Conservation (phyloP, 2,888 invertebrate genomes). For the Tipula helvola region DNA sequence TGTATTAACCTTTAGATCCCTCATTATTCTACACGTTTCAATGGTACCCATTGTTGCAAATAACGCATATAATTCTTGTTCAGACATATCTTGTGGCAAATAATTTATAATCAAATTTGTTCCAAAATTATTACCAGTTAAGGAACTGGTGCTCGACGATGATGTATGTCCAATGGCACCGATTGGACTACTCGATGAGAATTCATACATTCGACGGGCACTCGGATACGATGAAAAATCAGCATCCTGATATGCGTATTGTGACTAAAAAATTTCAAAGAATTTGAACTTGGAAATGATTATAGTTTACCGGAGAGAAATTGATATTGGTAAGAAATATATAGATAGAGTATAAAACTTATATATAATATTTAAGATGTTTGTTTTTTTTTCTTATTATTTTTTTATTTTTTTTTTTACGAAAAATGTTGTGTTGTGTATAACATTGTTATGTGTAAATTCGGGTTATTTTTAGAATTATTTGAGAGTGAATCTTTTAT, state of each 20-base stretch:
- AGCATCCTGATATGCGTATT: slow-evolving; percentile 39
- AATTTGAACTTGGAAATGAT: slow-evolving; percentile 18
- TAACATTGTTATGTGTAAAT: slow-evolving; percentile 4
- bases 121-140: slow-evolving; percentile 30
- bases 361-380: background rate
- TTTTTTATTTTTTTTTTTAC: background rate
- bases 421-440: background rate
- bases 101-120: slow-evolving; percentile 93
- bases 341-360: slow-evolving; percentile 4
- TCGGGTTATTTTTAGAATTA: background rate
- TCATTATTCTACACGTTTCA: slow-evolving; percentile 84
- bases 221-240: slow-evolving; percentile 35
- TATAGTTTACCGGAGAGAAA: slow-evolving; percentile 10
- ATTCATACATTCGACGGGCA: slow-evolving; percentile 34
- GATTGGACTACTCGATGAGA: slow-evolving; percentile 29
- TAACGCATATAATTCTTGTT: slow-evolving; percentile 78
- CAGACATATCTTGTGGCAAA: slow-evolving; percentile 85
- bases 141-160: slow-evolving; percentile 27
- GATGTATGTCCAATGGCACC: slow-evolving; percentile 28
- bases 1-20: slow-evolving; percentile 61
- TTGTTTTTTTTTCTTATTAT: background rate
- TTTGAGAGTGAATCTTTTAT: background rate
- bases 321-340: background rate
- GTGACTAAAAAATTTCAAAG: slow-evolving; percentile 36
- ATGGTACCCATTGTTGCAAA: slow-evolving; percentile 81